Evolutionary conservation across 2,888 invertebrate species (phyloP).

Genomic region (Ecliptopera silaceata): DNA sequence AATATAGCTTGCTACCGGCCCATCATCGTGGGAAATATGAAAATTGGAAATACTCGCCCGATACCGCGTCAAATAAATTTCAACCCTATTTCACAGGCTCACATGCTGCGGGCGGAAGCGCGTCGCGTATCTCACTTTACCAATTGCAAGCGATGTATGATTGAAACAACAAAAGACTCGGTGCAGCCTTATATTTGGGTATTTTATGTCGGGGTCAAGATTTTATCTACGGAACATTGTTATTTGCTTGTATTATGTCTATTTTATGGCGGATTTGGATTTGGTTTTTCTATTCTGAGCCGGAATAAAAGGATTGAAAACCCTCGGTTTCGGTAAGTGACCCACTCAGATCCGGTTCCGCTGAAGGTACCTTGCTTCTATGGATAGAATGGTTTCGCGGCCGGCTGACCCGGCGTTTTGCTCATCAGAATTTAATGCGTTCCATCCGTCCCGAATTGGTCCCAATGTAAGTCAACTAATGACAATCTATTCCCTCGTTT

Average conservation of each 20-base stretch:
- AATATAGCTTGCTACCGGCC: conserved; percentile 61
- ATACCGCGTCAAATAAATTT: conserved; percentile 70
- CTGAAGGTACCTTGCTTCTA: conserved; percentile 23
- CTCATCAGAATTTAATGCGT: conserved; percentile 61
- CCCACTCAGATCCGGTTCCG: conserved; percentile 48
- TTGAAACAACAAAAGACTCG: conserved; percentile 45
- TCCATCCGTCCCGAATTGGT: conserved; percentile 47
- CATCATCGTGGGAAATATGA: conserved; percentile 70
- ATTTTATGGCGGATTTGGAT: conserved; percentile 33
- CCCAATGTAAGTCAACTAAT: conserved; percentile 56
- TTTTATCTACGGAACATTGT: conserved; percentile 29
- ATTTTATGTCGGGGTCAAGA: conserved; percentile 36
- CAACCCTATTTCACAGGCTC: conserved; percentile 66
- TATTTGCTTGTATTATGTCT: conserved; percentile 31
- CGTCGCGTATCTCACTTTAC: conserved; percentile 36
- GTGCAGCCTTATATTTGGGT: conserved; percentile 30
- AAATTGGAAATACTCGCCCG: conserved; percentile 73
- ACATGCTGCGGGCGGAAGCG: conserved; percentile 18
- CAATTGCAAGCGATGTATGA: conserved; percentile 42
- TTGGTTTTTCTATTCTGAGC: conserved; percentile 38
- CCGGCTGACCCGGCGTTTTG: conserved; percentile 48
- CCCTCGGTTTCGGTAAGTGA: conserved; percentile 49
- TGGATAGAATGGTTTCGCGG: conserved; percentile 34
- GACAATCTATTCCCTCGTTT: conserved; percentile 54
- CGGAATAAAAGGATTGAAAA: conserved; percentile 43